Evolutionary conservation across 92 coral and sea anemone genomes (phyloP).

Genomic region (Nematostella vectensis): DNA sequence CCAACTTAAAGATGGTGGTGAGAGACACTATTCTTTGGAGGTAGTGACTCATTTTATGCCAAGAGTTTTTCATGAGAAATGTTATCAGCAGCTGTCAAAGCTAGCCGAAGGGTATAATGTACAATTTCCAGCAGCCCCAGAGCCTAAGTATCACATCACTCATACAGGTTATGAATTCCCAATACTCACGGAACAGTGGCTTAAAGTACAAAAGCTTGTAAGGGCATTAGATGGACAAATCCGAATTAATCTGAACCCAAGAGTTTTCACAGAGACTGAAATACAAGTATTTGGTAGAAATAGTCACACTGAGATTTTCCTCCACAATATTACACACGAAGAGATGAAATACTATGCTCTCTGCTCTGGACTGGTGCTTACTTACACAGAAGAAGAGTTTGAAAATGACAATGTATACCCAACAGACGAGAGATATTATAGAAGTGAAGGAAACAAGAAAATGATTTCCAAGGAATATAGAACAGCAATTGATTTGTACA

Average conservation of each 20-base stretch:
- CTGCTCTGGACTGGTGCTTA: neutral
- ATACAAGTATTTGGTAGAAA: neutral
- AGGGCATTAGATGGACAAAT: neutral
- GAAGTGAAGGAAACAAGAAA: slow-evolving; percentile 1
- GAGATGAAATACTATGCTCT: neutral
- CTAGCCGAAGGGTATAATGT: neutral
- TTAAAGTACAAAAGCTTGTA: slow-evolving; percentile 2
- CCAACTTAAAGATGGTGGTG: too few relatives aligned
- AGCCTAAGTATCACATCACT: neutral
- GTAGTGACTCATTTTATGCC: slow-evolving; percentile 3
- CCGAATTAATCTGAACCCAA: neutral
- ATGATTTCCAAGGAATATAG: neutral
- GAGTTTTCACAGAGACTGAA: neutral
- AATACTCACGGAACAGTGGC: neutral
- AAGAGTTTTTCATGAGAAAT: neutral
- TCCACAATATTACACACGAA: neutral
- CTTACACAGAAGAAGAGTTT: neutral
- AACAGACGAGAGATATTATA: neutral
- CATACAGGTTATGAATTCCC: neutral
- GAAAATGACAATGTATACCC: neutral
- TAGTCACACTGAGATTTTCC: neutral
- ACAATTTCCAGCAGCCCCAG: neutral
- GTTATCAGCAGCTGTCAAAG: neutral
- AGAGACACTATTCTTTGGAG: too few relatives aligned
- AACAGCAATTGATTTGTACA: neutral